Conservation (phyloP, 2,888 invertebrate species). For the Netelia fuscicornis region DNA sequence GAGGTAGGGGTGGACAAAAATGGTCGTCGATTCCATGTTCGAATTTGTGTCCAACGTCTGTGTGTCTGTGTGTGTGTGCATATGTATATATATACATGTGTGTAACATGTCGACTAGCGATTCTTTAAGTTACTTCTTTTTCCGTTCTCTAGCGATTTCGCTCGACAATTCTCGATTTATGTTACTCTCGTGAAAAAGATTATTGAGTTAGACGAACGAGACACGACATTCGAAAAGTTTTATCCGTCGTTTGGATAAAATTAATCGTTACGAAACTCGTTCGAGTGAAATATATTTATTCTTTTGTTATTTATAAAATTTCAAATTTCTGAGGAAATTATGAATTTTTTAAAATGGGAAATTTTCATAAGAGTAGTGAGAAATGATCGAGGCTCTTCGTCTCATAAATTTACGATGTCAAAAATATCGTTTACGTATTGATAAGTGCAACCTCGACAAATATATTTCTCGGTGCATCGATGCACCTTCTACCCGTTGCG, state of each 20-base stretch:
- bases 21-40: slow-evolving; percentile 17
- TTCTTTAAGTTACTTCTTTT: slow-evolving; percentile 14
- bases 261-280: no score
- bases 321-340: neutral
- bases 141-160: neutral
- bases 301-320: neutral
- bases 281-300: neutral
- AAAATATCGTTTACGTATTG: no score
- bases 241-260: no score
- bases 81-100: neutral
- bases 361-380: neutral
- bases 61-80: neutral
- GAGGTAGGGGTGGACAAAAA: slow-evolving; percentile 13
- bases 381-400: no score
- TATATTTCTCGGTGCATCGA: slow-evolving; percentile 21
- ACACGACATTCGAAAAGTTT: no score
- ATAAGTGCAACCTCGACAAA: neutral
- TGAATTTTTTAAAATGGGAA: neutral
- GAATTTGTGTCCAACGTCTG: neutral
- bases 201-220: no score
- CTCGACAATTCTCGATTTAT: slow-evolving; percentile 17
- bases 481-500: slow-evolving; percentile 31
- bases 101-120: neutral
- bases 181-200: neutral
- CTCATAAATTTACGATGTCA: no score